These are phyloP conservation scores for Trididemnum clinides DNA, from an alignment of 23 tunicate species.

Conservation along the genomic window DNA sequence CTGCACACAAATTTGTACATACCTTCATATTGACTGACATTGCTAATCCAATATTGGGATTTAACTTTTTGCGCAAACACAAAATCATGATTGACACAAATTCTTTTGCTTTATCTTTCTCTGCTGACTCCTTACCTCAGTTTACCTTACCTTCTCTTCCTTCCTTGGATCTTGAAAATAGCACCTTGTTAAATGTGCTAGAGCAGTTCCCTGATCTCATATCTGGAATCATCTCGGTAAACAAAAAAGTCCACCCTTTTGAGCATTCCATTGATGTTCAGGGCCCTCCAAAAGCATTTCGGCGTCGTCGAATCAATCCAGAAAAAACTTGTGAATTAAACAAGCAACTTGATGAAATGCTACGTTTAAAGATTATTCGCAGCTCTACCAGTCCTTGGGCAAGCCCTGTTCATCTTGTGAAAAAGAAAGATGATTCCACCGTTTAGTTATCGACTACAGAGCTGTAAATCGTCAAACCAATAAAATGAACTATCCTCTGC, in stretches of 20 bases:
- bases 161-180: neutral
- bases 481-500: neutral
- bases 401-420: constrained; percentile 10
- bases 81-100: no score
- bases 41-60: neutral
- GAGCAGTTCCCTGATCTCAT: neutral
- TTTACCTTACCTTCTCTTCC: neutral
- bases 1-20: neutral
- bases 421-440: neutral
- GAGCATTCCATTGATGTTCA: neutral
- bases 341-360: neutral
- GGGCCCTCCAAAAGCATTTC: constrained; percentile 8
- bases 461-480: neutral
- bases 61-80: no score
- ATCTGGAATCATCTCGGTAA: neutral
- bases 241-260: neutral
- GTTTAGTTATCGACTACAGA: neutral
- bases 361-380: neutral
- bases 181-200: neutral
- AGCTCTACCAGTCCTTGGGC: constrained; percentile 17
- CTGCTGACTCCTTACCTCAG: no score
- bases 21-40: neutral
- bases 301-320: neutral
- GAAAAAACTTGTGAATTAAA: neutral
- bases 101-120: no score